Percentiles rank a stretch among this genome's conserved stretches.
phyloP scores from a whole-genome alignment of 1,140 invertebrate genomes.

The Cecropterus lyciades region DNA sequence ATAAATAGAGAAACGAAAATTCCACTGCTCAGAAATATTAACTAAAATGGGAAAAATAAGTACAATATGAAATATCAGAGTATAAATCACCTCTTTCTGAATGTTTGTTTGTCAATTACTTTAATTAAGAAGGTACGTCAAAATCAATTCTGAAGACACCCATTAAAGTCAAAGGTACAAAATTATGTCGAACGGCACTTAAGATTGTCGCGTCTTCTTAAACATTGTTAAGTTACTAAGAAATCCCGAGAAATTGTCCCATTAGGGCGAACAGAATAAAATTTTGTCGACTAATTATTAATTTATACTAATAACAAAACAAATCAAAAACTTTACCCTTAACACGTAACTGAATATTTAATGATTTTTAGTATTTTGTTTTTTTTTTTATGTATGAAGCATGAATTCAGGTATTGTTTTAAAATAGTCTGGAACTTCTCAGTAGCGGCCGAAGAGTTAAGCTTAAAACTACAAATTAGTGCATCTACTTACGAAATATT shows the following conservation, averaged over 20 bases:
- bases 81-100: too few species aligned
- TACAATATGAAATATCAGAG: too few species aligned
- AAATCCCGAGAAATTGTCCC: not conserved
- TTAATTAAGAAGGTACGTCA: not conserved
- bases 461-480: constrained; percentile 62
- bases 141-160: constrained; percentile 1
- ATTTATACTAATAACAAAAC: too few species aligned
- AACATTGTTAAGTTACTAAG: constrained; percentile 16
- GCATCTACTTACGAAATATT: constrained; percentile 80
- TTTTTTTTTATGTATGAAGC: too few species aligned
- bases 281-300: not conserved
- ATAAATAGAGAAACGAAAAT: too few species aligned
- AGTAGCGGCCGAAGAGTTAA: constrained; percentile 33
- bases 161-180: constrained; percentile 14
- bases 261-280: not conserved
- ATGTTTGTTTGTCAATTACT: too few species aligned
- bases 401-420: constrained; percentile 1
- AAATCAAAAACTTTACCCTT: constrained; percentile 13
- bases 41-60: too few species aligned
- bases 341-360: not conserved
- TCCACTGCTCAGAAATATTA: too few species aligned
- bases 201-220: constrained; percentile 13
- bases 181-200: constrained; percentile 13
- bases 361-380: not conserved
- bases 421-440: constrained; percentile 7